These are phyloP conservation scores for Lasaia peninsularis DNA, from an alignment of 1,140 invertebrate species.

Conservation along the genomic window DNA sequence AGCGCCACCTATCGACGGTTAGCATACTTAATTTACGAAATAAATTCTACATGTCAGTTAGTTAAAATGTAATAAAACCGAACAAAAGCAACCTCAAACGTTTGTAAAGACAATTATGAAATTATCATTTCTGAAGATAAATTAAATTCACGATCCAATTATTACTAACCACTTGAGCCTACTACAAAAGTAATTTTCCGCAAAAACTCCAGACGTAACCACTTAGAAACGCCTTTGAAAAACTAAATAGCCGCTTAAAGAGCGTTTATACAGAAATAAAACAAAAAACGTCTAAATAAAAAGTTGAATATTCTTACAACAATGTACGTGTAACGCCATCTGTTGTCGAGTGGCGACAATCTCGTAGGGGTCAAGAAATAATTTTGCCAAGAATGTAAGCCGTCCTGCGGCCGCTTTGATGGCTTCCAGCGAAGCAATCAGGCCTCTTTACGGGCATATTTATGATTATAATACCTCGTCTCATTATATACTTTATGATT, in stretches of 20 bases:
- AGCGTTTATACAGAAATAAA: conserved; percentile 65
- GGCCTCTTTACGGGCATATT: conserved; percentile 72
- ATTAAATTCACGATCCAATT: conserved; percentile 63
- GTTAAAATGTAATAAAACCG: background rate
- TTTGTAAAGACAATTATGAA: conserved; percentile 44
- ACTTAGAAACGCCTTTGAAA: conserved; percentile 72
- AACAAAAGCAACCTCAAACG: background rate
- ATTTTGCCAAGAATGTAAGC: conserved; percentile 58
- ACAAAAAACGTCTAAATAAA: conserved; percentile 48
- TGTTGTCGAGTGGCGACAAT: conserved; percentile 54
- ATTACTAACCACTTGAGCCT: conserved; percentile 51
- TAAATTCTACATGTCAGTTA: background rate
- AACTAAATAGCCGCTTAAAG: conserved; percentile 67
- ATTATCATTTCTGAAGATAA: conserved; percentile 47
- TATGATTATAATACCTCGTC: conserved; percentile 74
- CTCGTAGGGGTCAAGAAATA: conserved; percentile 56
- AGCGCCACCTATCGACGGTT: too few relatives aligned
- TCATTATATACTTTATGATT: conserved; percentile 74
- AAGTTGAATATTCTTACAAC: conserved; percentile 52
- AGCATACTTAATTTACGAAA: too few relatives aligned
- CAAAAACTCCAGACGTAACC: conserved; percentile 53
- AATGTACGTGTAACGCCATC: conserved; percentile 67
- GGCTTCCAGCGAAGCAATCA: conserved; percentile 75
- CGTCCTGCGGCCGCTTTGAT: conserved; percentile 64
- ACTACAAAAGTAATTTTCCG: conserved; percentile 55